Percentiles rank a stretch among this genome's conserved stretches.
Evolutionary conservation across 2,888 invertebrate genomes (phyloP).

Genomic region (Cerastis leucographa): DNA sequence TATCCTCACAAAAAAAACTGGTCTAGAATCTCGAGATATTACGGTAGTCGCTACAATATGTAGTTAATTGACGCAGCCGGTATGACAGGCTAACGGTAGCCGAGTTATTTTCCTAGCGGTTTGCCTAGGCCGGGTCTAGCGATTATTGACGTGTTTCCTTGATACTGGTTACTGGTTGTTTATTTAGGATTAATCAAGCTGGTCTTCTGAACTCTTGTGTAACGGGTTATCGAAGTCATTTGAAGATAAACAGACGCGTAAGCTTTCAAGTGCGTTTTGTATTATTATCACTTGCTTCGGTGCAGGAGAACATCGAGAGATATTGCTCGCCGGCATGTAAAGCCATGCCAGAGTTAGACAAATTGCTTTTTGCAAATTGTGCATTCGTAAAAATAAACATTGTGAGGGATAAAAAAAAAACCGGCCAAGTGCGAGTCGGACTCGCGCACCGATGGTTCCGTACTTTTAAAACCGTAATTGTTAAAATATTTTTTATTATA

Average conservation of each 20-base stretch:
- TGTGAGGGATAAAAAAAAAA: too few species aligned
- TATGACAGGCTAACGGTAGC: conserved; percentile 47
- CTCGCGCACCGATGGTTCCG: too few species aligned
- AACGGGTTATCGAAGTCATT: conserved; percentile 25
- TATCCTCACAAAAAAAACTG: conserved; percentile 22
- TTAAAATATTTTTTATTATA: too few species aligned
- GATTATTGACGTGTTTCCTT: conserved; percentile 43
- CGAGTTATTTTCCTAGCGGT: conserved; percentile 54
- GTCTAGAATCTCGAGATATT: conserved; percentile 25
- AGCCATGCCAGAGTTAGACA: too few species aligned
- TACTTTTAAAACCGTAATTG: too few species aligned
- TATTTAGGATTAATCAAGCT: conserved; percentile 39
- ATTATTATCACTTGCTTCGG: too few species aligned
- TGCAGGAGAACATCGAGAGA: too few species aligned
- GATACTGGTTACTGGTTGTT: conserved; percentile 26
- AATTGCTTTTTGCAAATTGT: too few species aligned
- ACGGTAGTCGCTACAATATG: conserved; percentile 47
- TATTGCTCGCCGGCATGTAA: too few species aligned
- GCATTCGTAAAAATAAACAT: too few species aligned
- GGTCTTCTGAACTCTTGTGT: neutral
- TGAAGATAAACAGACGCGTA: neutral
- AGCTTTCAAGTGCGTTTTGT: too few species aligned
- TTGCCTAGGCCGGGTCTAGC: neutral
- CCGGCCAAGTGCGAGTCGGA: too few species aligned
- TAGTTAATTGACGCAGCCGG: conserved; percentile 42